These are phyloP conservation scores for Chondrilla cf. caribensis DNA, from an alignment of 37 sponge, comb jelly and placozoan species.

Conservation along the genomic window DNA sequence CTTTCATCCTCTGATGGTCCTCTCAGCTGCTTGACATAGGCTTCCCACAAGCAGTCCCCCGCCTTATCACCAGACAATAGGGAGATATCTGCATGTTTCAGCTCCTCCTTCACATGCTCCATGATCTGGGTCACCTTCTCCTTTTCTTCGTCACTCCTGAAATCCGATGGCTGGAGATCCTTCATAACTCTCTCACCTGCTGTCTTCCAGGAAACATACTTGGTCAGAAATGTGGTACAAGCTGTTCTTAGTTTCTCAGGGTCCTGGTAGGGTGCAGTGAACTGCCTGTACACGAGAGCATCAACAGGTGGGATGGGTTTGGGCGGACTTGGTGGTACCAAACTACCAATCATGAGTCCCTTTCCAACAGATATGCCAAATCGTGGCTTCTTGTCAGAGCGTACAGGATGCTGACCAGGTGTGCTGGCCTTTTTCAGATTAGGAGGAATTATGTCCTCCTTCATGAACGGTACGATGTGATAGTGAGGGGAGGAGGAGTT, in stretches of 20 bases:
- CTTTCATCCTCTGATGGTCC: background rate
- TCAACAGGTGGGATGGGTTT: background rate
- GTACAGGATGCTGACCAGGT: background rate
- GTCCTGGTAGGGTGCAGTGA: slow-evolving; percentile 19
- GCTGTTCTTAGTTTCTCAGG: background rate
- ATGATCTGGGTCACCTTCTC: background rate
- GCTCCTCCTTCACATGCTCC: background rate
- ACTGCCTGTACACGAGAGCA: slow-evolving; percentile 49
- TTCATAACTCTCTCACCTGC: slow-evolving; percentile 1
- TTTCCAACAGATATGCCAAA: slow-evolving; percentile 58
- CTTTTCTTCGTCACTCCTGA: slow-evolving; percentile 34
- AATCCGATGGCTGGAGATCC: background rate
- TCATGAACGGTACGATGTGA: slow-evolving; percentile 32
- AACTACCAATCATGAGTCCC: slow-evolving; percentile 35
- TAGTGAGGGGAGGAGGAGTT: background rate
- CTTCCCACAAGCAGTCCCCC: background rate
- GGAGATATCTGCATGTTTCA: too few species aligned
- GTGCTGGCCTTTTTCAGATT: slow-evolving; percentile 9
- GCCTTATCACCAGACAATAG: too few species aligned
- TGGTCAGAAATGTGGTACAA: slow-evolving; percentile 1
- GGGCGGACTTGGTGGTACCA: slow-evolving; percentile 1
- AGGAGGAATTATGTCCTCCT: slow-evolving; percentile 46
- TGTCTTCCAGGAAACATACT: slow-evolving; percentile 34
- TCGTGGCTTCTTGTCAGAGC: background rate
- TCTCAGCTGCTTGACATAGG: background rate